A percentile compares a stretch with the other conserved stretches of the same genome.
These are phyloP conservation scores for Chrysotoxum bicinctum DNA, from an alignment of 2,888 invertebrate genomes.

Conservation along the genomic window DNA sequence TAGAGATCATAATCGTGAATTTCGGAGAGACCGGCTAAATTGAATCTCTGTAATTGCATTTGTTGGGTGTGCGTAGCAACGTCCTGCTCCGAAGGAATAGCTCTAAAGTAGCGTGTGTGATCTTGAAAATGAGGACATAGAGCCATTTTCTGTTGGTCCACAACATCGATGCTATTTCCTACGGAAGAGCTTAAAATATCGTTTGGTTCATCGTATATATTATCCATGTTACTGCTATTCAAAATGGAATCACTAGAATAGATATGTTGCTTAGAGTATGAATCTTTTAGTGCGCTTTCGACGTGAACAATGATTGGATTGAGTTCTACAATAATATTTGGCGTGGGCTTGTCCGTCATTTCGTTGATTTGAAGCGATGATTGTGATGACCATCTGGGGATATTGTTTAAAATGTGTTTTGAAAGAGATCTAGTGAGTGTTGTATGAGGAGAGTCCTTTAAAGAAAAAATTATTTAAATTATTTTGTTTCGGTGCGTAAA, in stretches of 20 bases:
- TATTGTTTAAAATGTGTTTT: conserved; percentile 77
- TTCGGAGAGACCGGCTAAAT: conserved; percentile 78
- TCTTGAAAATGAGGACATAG: conserved; percentile 80
- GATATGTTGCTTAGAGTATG: conserved; percentile 79
- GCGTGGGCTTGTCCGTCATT: conserved; percentile 55
- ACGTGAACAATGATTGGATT: conserved; percentile 51
- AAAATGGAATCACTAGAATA: conserved; percentile 81
- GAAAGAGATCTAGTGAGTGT: conserved; percentile 79
- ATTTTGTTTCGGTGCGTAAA: not conserved
- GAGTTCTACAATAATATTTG: conserved; percentile 68
- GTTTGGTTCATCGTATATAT: conserved; percentile 81
- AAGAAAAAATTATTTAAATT: not conserved
- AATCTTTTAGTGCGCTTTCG: conserved; percentile 76
- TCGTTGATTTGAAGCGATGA: conserved; percentile 79
- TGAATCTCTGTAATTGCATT: conserved; percentile 76
- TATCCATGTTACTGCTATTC: conserved; percentile 78
- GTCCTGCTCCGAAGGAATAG: conserved; percentile 80
- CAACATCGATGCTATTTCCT: conserved; percentile 78
- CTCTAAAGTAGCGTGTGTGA: conserved; percentile 79
- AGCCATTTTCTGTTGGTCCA: conserved; percentile 78
- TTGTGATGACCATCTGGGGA: conserved; percentile 80
- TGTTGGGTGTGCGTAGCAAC: conserved; percentile 77
- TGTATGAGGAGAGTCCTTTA: conserved; percentile 80
- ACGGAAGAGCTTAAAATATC: conserved; percentile 79
- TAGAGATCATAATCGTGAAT: conserved; percentile 81